Evolutionary conservation across 2,113 vertebrate species (phyloP), one percentile per base, ranked within the genome.

Genomic region (Chunga burmeisteri): DNA sequence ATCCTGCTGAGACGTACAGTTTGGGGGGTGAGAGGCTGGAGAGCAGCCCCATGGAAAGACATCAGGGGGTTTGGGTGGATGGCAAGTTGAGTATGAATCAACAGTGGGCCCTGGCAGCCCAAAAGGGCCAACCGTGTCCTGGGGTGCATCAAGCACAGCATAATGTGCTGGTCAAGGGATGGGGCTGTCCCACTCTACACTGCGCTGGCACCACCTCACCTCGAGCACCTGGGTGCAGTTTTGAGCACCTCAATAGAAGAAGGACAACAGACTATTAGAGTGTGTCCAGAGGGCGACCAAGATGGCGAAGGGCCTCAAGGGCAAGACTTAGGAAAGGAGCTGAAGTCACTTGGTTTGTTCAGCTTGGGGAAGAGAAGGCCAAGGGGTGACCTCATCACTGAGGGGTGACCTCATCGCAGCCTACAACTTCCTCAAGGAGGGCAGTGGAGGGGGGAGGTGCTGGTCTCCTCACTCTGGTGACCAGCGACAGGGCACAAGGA

Each of bases 21-120:
- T 4, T 52, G 59, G 70, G 17, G 16, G 38, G 46, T 0, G 2
- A 44, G 17, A 66, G 30, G 42, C 50, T 44, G 36, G 15, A 34
- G 9, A 50, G 17, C 52, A 81, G 59, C 13, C 55, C 61, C 1
- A 1, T 0, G 0, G 20, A 50, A 42, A 67, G 36, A 7, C 2
- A 44, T 7, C 11, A 58, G n/a, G 12, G 7, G 9, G 17, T 40
- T 11, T 55, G 29, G 42, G 42, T 13, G 4, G 63, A 36, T 19
- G 16, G 29, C 44, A 87, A 52, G 13, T 52, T 21, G 32, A 53
- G 6, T 29, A 16, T 1, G 16, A 86, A 30, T 21, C 10, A 34
- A 38, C 38, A 38, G 23, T 3, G 7, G 38, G n/a, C 11, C 22
- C n/a, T n/a, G 23, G 6, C 25, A 67, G 30, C 52, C 49, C 22